These are phyloP conservation scores for Tetragonisca angustula DNA, from an alignment of 2,888 invertebrate genomes.

Conservation along the genomic window DNA sequence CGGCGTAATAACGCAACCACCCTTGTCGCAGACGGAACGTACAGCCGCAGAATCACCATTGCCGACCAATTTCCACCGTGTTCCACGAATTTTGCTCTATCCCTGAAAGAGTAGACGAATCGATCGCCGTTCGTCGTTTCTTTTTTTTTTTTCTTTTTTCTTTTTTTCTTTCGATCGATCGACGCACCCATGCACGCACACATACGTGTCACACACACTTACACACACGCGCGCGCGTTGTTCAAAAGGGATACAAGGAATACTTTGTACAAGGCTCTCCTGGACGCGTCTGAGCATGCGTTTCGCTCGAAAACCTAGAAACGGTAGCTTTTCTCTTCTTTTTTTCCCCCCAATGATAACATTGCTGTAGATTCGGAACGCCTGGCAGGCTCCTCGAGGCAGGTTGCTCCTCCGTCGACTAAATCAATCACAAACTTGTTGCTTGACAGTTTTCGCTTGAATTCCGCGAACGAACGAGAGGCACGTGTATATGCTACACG, in stretches of 20 bases:
- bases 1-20: constrained; percentile 37
- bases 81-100: background rate
- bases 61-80: constrained; percentile 16
- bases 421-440: background rate
- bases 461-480: background rate
- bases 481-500: too few relatives aligned
- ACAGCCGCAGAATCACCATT: constrained; percentile 3
- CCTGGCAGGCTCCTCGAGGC: constrained; percentile 24
- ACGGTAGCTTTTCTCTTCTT: constrained; percentile 41
- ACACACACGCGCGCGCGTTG: constrained; percentile 25
- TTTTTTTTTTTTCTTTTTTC: too few relatives aligned
- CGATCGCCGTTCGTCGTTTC: constrained; percentile 31
- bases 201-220: background rate
- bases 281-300: constrained; percentile 65
- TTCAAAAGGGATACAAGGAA: constrained; percentile 60
- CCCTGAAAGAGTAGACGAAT: background rate
- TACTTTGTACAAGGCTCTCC: constrained; percentile 74
- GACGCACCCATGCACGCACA: constrained; percentile 9
- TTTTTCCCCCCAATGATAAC: constrained; percentile 28
- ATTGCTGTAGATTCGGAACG: constrained; percentile 25
- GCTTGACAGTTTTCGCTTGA: background rate
- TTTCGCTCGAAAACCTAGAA: constrained; percentile 54
- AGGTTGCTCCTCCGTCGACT: background rate
- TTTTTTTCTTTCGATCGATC: too few relatives aligned
- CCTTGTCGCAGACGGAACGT: background rate